These are phyloP conservation scores for Thera obeliscata DNA, from an alignment of 2,888 invertebrate genomes.

Conservation along the genomic window DNA sequence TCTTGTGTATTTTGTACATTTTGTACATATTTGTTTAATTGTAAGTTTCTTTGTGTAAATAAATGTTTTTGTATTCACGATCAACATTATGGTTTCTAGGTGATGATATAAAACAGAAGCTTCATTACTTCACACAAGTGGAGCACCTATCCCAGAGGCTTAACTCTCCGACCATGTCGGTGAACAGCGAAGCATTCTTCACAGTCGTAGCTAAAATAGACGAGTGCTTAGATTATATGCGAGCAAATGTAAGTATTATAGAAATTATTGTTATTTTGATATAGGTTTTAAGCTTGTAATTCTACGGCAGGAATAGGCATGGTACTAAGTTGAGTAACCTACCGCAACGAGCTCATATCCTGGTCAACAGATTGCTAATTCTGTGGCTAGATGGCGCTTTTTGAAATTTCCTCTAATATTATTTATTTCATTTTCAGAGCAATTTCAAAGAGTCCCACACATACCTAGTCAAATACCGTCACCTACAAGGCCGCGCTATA, in stretches of 20 bases:
- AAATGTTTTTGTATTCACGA: background rate
- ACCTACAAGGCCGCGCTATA: constrained; percentile 92
- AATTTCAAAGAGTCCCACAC: constrained; percentile 93
- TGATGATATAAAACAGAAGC: constrained; percentile 90
- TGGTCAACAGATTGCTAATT: too few species aligned
- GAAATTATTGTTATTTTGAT: too few species aligned
- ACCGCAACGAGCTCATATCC: too few species aligned
- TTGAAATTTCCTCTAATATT: background rate
- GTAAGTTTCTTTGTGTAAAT: too few species aligned
- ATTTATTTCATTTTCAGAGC: constrained; percentile 77
- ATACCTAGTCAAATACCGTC: constrained; percentile 93
- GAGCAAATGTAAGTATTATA: constrained; percentile 87
- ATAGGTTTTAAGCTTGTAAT: too few species aligned
- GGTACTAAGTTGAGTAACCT: too few species aligned
- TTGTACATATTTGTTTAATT: too few species aligned
- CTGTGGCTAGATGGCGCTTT: too few species aligned
- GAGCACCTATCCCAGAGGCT: constrained; percentile 92
- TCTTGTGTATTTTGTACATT: too few species aligned
- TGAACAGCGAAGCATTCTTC: constrained; percentile 93
- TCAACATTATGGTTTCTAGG: constrained; percentile 45
- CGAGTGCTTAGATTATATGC: constrained; percentile 93
- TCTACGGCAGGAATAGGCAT: too few species aligned
- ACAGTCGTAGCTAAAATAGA: constrained; percentile 93
- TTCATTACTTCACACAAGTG: constrained; percentile 94
- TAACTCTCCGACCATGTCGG: constrained; percentile 91